Evolutionary conservation across 1,140 invertebrate genomes (phyloP).

Genomic region (Hetaerina americana): DNA sequence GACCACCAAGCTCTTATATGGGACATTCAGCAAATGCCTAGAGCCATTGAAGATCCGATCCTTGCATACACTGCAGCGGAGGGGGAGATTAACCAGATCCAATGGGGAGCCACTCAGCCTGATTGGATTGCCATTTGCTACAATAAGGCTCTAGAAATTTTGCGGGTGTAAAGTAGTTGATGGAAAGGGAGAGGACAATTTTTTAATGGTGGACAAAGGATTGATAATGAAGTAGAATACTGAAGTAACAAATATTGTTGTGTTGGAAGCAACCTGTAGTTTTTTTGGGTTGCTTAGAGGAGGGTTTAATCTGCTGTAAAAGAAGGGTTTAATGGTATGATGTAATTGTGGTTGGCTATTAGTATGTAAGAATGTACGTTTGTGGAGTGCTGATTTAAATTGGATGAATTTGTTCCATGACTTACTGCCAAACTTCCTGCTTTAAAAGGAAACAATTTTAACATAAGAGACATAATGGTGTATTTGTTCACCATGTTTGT

Average conservation of each 20-base stretch:
- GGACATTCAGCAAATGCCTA: conserved; percentile 99
- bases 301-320: no score
- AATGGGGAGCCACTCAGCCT: conserved; percentile 98
- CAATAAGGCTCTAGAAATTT: conserved; percentile 93
- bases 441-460: conserved; percentile 1
- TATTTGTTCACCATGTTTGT: neutral
- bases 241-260: neutral
- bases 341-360: neutral
- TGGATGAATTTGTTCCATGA: neutral
- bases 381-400: neutral
- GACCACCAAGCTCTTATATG: conserved; percentile 99
- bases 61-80: conserved; percentile 95
- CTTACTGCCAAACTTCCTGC: neutral
- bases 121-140: conserved; percentile 99
- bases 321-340: neutral
- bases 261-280: no score
- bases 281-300: neutral
- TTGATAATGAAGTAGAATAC: neutral
- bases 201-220: neutral
- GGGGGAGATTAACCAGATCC: conserved; percentile 98
- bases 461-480: neutral
- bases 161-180: conserved; percentile 69
- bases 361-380: neutral
- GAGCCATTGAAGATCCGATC: conserved; percentile 99
- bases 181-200: conserved; percentile 18